Percentiles rank a stretch among this genome's conserved stretches.
phyloP scores from a whole-genome alignment of 2,797 vertebrate genomes.

The Coregonus sp. region DNA sequence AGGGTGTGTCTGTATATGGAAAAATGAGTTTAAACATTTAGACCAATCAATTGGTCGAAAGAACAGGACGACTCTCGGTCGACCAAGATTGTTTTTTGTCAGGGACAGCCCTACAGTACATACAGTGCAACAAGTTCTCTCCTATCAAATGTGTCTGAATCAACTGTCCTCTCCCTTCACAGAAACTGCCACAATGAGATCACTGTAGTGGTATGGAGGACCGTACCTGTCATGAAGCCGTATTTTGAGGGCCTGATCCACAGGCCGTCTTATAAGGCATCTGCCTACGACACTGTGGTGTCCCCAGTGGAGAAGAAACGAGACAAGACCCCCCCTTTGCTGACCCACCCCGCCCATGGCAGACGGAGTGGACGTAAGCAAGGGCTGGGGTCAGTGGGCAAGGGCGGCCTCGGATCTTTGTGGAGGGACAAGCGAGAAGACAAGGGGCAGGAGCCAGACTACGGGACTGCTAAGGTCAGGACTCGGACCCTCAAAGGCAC shows the following conservation, averaged over 20 bases:
- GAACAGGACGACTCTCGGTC: too few relatives aligned
- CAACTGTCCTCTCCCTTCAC: slow-evolving; percentile 1
- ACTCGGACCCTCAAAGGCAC: slow-evolving; percentile 71
- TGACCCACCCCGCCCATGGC: slow-evolving; percentile 68
- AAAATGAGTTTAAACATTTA: too few relatives aligned
- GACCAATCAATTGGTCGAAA: too few relatives aligned
- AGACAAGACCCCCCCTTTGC: slow-evolving; percentile 73
- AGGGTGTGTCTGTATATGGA: too few relatives aligned
- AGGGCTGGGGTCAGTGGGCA: slow-evolving; percentile 38
- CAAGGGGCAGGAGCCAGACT: slow-evolving; percentile 53
- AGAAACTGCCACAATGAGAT: slow-evolving; percentile 88
- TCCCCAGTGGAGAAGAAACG: slow-evolving; percentile 71
- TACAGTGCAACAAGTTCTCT: neutral
- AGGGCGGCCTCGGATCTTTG: slow-evolving; percentile 35
- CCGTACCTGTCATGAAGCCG: slow-evolving; percentile 79
- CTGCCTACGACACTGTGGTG: slow-evolving; percentile 64
- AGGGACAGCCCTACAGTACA: too few relatives aligned
- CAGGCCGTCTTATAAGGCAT: slow-evolving; percentile 78
- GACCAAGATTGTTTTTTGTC: too few relatives aligned
- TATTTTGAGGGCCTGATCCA: slow-evolving; percentile 75
- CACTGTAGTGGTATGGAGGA: slow-evolving; percentile 86
- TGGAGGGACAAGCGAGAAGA: slow-evolving; percentile 38
- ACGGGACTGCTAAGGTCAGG: slow-evolving; percentile 39
- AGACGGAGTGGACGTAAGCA: slow-evolving; percentile 79
- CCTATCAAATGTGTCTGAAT: neutral